phyloP scores from a whole-genome alignment of 2,797 vertebrate genomes.

The Babyrousa celebensis region DNA sequence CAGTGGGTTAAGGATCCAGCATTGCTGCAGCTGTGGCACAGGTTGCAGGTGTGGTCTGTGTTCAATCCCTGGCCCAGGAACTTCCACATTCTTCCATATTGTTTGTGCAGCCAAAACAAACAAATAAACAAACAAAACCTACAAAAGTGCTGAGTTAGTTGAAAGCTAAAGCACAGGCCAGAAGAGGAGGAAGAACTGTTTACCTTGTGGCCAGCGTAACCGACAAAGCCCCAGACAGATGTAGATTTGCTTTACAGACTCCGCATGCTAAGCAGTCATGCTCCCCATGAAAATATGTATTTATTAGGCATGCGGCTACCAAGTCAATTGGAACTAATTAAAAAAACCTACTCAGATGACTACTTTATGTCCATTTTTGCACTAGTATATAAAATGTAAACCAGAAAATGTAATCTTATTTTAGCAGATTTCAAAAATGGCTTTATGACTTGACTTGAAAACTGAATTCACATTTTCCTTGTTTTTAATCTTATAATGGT shows the following conservation, averaged over 20 bases:
- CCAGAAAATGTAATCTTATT: neutral
- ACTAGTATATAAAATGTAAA: neutral
- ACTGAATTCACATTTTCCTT: neutral
- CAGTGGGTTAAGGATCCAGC: too few species aligned
- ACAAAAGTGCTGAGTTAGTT: neutral
- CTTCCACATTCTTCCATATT: too few species aligned
- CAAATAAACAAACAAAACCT: neutral
- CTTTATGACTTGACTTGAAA: conserved; percentile 3
- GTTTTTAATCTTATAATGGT: too few species aligned
- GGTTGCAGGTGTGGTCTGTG: too few species aligned
- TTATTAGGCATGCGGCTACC: neutral
- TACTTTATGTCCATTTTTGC: neutral
- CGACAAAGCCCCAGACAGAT: neutral
- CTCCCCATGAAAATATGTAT: neutral
- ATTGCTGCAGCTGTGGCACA: too few species aligned
- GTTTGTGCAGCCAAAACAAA: too few species aligned
- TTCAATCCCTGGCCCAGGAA: too few species aligned
- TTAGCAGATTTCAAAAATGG: neutral
- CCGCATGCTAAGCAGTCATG: neutral
- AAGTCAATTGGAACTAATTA: neutral
- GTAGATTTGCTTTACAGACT: neutral
- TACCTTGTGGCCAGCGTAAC: neutral
- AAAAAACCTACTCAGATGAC: neutral
- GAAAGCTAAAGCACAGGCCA: neutral
- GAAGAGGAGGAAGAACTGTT: neutral